Evolutionary conservation across 2,888 invertebrate genomes (phyloP), one percentile per base, ranked within the genome.

Genomic region (Acrocera orbiculus): DNA sequence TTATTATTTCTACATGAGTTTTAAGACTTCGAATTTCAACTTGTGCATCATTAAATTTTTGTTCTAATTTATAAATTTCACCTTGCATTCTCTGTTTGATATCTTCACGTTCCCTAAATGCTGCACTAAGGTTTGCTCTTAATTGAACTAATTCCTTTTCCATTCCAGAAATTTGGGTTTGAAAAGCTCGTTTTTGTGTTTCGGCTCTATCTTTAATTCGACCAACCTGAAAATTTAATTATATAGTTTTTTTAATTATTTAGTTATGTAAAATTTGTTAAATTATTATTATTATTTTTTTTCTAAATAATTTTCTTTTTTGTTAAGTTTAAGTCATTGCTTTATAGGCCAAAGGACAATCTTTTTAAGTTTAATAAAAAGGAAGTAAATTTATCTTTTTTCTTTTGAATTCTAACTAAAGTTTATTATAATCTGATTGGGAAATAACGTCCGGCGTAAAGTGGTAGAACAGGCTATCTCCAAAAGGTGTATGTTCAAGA

Each of bases 191-290:
- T 23, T 38, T 36, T 30, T 42, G 39, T 4, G 27, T 34, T 7
- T 39, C 40, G 6, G 39, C 35, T 9, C 42, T 35, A 14, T 40
- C 42, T 27, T 39, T 42, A 16, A 42, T 40, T 28, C 40, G 38
- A 9, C n/a, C 9, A 2, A 38, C 29, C 42, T 42, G 36, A 20
- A 14, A 10, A 9, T 23, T 9, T 1, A 15, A 9, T n/a, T n/a
- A n/a, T n/a, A n/a, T n/a, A n/a, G n/a, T n/a, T n/a, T n/a, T n/a
- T n/a, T n/a, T n/a, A 32, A 15, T 8, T 7, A 20, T 20, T 20
- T 20, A 20, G 8, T 20, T 7, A 8, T 20, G 6, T 20, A 20
- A 20, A 20, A 20, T 20, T 7, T 20, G 8, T 20, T 20, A n/a
- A n/a, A n/a, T n/a, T n/a, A n/a, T n/a, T n/a, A n/a, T n/a, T n/a